Evolutionary conservation across 2,888 invertebrate species (phyloP), one percentile per base, ranked within the genome.

Genomic region (Apodemia hepburni): DNA sequence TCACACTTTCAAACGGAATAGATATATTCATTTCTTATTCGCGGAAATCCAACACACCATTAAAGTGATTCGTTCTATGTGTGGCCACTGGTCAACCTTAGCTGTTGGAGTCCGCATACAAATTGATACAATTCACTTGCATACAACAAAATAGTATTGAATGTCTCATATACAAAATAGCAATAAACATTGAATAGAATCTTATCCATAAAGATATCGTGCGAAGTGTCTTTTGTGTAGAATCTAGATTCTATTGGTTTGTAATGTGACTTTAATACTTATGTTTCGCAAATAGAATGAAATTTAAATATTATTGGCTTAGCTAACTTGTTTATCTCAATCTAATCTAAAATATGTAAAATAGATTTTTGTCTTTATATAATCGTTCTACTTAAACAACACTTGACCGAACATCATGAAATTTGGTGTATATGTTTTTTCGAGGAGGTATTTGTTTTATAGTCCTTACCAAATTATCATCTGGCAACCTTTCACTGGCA

Each of bases 51-150:
- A 12, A 15, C 42, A 15, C 15, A 42, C 42, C 42, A 42, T 42
- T 12, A 42, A 51, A 51, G 51, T 51, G 49, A 18, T 49, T 49
- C 18, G 49, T 51, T 22, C 5, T 27, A 54, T 54, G 51, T 54
- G 51, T 54, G 54, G 54, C 15, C 6, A n/a, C 27, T 29, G 15
- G 29, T 38, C 38, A 18, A 61, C 38, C 22, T 17, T 27, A 42
- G 15, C 60, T 29, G 42, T 47, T 38, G 67, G 67, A 64, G 68
- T 69, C 59, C 64, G 62, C 68, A 72, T 78, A 79, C 75, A 80
- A 79, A 81, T 80, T 66, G 73, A 70, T 67, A 70, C 74, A 73
- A 75, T 76, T 74, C 75, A 73, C 71, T 74, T 66, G 65, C 69
- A 62, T 65, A 70, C 64, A 68, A 64, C 69, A 65, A 70, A 75